Evolutionary conservation across 2,888 invertebrate species (phyloP), one percentile per base, ranked within the genome.

Genomic region (Formica aserva): DNA sequence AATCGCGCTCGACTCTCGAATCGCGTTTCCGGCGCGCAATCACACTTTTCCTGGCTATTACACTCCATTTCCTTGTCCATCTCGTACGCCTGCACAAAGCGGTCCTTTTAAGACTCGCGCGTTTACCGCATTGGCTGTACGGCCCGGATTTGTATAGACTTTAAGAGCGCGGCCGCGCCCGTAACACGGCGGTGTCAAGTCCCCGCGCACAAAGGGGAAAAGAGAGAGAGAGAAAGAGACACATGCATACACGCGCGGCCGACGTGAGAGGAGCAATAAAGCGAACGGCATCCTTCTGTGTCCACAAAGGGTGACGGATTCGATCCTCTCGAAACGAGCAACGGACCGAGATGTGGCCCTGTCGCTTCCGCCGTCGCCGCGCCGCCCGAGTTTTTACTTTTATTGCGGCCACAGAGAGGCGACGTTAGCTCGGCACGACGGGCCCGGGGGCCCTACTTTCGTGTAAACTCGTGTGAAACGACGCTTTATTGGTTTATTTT

Each of bases 401-500:
- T 90, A 86, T 88, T 91, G 77, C 86, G 85, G 84, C 69, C 75
- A n/a, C 65, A 67, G n/a, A 52, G 52, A n/a, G 52, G 65, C 63
- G 66, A 85, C 76, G 48, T 62, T 74, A 75, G 76, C 67, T 57
- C n/a, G 60, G 41, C 41, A 18, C 48, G 63, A 29, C 52, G 41
- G 57, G 29, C 66, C 35, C 57, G 69, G 60, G 63, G 60, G 78
- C 57, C 71, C 78, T 75, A 85, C 35, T 85, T 83, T 85, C 66
- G 67, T 80, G 85, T 89, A 88, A 89, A 90, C 88, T 83, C 83
- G 87, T 88, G 90, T 86, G 89, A 89, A 89, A 87, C 84, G 85
- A 32, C 75, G 86, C 77, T 92, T 92, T 92, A 92, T 93, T 92
- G 88, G 93, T 92, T 93, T 93, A 93, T 93, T 92, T 92, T 91